Conservation (phyloP, 2,797 vertebrate genomes). For the Sebastes melanostomus region DNA sequence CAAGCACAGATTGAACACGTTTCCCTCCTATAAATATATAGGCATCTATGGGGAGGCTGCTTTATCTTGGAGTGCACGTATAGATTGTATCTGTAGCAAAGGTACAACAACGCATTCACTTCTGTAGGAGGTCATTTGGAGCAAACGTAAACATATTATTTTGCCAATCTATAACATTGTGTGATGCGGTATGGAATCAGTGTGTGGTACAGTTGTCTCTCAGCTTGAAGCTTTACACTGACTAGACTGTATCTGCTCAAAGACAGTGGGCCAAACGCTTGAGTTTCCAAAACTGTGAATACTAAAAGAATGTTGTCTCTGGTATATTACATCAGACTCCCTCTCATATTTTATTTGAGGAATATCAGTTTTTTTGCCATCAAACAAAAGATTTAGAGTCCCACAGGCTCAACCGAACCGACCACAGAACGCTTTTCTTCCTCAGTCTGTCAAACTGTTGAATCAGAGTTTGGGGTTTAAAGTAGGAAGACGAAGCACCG, state of each 20-base stretch:
- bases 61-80: background rate
- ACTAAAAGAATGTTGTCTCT: background rate
- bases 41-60: background rate
- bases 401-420: background rate
- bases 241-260: background rate
- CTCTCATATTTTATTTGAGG: background rate
- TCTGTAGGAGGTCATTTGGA: background rate
- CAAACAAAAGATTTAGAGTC: slow-evolving; percentile 6
- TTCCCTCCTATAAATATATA: background rate
- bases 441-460: background rate
- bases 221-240: background rate
- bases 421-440: background rate
- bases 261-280: background rate
- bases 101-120: background rate
- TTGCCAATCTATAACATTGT: background rate
- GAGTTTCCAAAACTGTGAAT: background rate
- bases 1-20: background rate
- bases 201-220: background rate
- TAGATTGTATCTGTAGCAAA: background rate
- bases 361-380: background rate
- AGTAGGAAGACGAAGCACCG: background rate
- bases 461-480: background rate
- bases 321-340: background rate
- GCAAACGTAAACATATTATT: background rate
- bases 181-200: too few relatives aligned